Percentiles rank a stretch among this genome's conserved stretches.
These are phyloP conservation scores for Habroteleia sp. DNA, from an alignment of 2,888 invertebrate species.

Conservation along the genomic window DNA sequence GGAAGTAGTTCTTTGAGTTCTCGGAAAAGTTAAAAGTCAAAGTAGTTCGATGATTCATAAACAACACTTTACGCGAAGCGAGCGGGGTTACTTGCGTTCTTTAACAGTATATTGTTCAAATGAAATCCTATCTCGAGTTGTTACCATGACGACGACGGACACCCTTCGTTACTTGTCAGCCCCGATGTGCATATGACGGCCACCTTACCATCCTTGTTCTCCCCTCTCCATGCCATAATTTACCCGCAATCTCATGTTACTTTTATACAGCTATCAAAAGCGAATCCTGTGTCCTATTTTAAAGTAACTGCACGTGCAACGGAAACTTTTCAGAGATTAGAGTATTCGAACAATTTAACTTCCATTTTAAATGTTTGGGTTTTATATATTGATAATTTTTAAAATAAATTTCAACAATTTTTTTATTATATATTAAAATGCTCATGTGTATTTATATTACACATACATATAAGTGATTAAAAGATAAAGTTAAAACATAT, in stretches of 20 bases:
- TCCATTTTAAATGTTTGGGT: too few species aligned
- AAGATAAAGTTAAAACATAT: too few species aligned
- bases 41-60: constrained; percentile 10
- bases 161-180: constrained; percentile 43
- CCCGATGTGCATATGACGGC: constrained; percentile 53
- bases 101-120: constrained; percentile 25
- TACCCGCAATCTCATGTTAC: constrained; percentile 10
- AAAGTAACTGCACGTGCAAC: too few species aligned
- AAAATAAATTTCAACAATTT: too few species aligned
- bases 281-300: constrained; percentile 21
- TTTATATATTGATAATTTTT: too few species aligned
- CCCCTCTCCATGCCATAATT: constrained; percentile 9
- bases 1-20: too few species aligned
- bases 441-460: too few species aligned
- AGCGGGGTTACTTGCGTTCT: constrained; percentile 26
- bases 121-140: constrained; percentile 51
- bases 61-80: constrained; percentile 5
- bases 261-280: constrained; percentile 12
- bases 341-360: too few species aligned
- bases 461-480: too few species aligned
- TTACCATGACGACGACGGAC: constrained; percentile 43
- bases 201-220: constrained; percentile 20
- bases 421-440: too few species aligned
- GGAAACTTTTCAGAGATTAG: too few species aligned
- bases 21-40: background rate